Conservation (phyloP, 2,113 vertebrate genomes). For the Pongo abelii region DNA sequence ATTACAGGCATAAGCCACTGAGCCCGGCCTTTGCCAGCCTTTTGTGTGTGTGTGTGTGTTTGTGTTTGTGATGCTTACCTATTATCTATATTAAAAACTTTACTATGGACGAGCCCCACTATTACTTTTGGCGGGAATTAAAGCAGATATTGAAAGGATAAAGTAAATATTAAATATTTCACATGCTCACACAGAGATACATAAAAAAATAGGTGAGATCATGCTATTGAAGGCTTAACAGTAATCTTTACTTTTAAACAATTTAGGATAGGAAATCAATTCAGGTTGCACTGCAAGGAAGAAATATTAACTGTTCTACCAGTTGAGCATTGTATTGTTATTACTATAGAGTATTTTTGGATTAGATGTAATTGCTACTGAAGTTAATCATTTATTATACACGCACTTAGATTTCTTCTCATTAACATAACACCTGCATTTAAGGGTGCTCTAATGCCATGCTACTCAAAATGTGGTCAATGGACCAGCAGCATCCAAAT, state of each 20-base stretch:
- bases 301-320: slow-evolving; percentile 66
- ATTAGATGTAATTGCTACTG: slow-evolving; percentile 17
- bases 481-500: neutral
- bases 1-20: too few species aligned
- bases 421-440: slow-evolving; percentile 24
- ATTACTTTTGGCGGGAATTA: neutral
- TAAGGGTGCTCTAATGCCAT: neutral
- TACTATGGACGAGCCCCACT: neutral
- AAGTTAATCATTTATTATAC: neutral
- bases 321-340: slow-evolving; percentile 53
- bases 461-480: neutral
- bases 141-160: neutral
- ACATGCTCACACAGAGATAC: neutral
- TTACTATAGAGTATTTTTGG: neutral
- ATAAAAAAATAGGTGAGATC: neutral
- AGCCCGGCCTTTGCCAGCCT: neutral
- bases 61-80: neutral
- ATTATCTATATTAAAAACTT: neutral
- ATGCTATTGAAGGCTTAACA: neutral
- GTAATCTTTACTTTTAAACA: slow-evolving; percentile 7
- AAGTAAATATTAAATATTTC: neutral
- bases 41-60: neutral
- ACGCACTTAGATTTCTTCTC: slow-evolving; percentile 63
- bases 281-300: slow-evolving; percentile 64
- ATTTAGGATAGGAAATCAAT: slow-evolving; percentile 61